These are phyloP conservation scores for Pollimyrus isidori DNA, from an alignment of 2,113 vertebrate genomes.

Conservation along the genomic window DNA sequence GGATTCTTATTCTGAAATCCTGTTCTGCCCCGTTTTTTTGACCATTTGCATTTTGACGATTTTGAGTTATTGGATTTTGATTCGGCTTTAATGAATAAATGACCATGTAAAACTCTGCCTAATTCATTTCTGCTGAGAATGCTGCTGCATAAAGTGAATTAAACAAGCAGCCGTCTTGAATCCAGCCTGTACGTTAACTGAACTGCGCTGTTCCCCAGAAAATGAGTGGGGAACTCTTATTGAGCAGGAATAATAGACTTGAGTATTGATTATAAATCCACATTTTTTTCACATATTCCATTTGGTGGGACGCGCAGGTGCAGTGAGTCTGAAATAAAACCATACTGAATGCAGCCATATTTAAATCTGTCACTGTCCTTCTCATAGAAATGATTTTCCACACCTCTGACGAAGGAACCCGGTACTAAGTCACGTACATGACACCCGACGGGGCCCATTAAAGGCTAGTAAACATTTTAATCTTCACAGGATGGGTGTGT, in stretches of 20 bases:
- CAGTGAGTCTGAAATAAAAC: slow-evolving; percentile 1
- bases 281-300: not conserved
- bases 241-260: not conserved
- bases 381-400: not conserved
- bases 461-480: not conserved
- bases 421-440: not conserved
- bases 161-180: not conserved
- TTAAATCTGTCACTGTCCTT: slow-evolving; percentile 3
- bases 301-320: not conserved
- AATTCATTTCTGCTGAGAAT: not conserved
- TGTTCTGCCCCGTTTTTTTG: not conserved
- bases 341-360: not conserved
- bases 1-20: not conserved
- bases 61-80: not conserved
- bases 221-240: not conserved
- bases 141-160: not conserved
- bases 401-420: not conserved
- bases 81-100: not conserved
- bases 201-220: not conserved
- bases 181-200: not conserved
- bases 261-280: not conserved
- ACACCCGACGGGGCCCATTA: slow-evolving; percentile 3
- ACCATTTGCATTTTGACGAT: not conserved
- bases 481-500: not conserved
- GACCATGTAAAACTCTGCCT: not conserved